phyloP scores from a whole-genome alignment of 2,113 vertebrate genomes.

The Takifugu flavidus region DNA sequence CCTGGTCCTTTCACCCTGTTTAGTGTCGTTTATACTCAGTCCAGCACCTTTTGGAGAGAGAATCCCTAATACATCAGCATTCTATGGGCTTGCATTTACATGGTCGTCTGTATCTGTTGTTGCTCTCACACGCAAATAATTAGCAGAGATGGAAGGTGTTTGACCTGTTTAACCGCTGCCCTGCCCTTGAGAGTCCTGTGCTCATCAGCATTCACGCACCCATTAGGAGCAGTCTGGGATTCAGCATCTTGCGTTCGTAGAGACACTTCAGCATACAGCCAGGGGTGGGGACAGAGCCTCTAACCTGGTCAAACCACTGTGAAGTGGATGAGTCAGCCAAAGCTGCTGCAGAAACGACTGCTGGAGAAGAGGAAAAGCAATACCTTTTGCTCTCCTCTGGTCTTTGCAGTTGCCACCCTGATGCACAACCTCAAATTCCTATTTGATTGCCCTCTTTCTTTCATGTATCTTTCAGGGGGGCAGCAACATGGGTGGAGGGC shows the following conservation, averaged over 20 bases:
- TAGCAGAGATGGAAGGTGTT: too few species aligned
- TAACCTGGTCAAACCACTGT: too few species aligned
- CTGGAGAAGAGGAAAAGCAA: constrained; percentile 12
- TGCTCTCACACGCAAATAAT: too few species aligned
- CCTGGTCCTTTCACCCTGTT: constrained; percentile 41
- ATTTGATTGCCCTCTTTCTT: constrained; percentile 22
- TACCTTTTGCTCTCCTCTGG: neutral
- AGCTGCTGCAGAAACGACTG: constrained; percentile 3
- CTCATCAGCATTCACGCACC: neutral
- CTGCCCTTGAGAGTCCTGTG: neutral
- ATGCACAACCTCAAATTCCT: constrained; percentile 1
- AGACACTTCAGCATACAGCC: too few species aligned
- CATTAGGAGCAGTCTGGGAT: too few species aligned
- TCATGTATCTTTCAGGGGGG: constrained; percentile 9
- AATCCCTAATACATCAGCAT: neutral
- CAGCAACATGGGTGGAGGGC: constrained; percentile 40
- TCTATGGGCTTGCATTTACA: neutral
- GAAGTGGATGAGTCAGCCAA: neutral
- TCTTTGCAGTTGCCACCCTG: neutral
- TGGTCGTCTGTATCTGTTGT: too few species aligned
- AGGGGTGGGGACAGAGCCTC: too few species aligned
- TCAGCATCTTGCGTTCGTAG: too few species aligned
- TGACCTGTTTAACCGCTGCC: neutral
- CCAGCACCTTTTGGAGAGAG: constrained; percentile 28
- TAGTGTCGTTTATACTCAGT: constrained; percentile 46